A percentile compares a stretch with the other conserved stretches of the same genome.
Conservation (phyloP, 2,797 vertebrate species). For the Myiotriccus ornatus region DNA sequence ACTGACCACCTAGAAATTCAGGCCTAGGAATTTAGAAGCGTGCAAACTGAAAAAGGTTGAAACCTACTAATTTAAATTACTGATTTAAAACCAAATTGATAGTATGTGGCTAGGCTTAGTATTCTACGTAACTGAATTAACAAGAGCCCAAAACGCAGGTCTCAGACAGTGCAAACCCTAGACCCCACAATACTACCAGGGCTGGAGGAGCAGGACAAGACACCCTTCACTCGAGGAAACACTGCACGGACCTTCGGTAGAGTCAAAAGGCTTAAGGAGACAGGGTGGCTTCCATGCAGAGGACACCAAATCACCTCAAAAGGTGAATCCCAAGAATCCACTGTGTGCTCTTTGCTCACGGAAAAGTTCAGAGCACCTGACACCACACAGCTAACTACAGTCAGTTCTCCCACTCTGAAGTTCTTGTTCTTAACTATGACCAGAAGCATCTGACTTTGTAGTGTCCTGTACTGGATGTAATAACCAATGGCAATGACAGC, state of each 20-base stretch:
- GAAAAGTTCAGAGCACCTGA: not conserved
- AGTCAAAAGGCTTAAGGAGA: not conserved
- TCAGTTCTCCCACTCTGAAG: not conserved
- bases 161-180: not conserved
- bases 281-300: not conserved
- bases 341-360: accelerated
- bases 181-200: not conserved
- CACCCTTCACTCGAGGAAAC: not conserved
- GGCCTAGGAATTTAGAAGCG: not conserved
- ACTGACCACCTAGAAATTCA: not conserved
- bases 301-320: not conserved
- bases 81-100: not conserved
- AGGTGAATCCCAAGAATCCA: not conserved
- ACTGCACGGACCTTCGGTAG: not conserved
- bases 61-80: not conserved
- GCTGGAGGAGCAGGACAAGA: not conserved
- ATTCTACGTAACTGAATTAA: not conserved
- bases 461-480: not conserved
- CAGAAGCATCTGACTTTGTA: not conserved
- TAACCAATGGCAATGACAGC: not conserved
- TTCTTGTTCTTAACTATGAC: not conserved
- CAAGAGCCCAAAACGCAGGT: not conserved
- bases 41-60: not conserved
- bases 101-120: not conserved
- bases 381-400: accelerated